A percentile compares a stretch with the other conserved stretches of the same genome.
Conservation (phyloP, 2,797 vertebrate genomes). For the Platyrinchus mystaceus region DNA sequence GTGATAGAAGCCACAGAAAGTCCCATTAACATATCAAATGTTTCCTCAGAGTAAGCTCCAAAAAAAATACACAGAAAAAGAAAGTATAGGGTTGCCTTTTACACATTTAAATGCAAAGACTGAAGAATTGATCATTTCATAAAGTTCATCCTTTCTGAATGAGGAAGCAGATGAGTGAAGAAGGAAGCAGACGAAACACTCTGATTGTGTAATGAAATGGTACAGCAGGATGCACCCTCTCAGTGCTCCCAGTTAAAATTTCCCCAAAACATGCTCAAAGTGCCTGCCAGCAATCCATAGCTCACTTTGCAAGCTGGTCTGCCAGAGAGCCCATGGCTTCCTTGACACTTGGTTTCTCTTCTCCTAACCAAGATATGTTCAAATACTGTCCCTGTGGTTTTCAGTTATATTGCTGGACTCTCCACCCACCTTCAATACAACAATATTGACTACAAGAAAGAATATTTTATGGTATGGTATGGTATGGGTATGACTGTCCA, state of each 20-base stretch:
- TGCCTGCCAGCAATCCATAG: not conserved
- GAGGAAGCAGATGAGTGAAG: not conserved
- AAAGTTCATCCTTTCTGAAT: not conserved
- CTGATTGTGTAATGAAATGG: not conserved
- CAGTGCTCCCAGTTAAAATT: not conserved
- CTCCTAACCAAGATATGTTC: not conserved
- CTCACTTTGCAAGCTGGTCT: not conserved
- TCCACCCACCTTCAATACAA: not conserved
- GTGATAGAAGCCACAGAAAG: not conserved
- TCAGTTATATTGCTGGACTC: not conserved
- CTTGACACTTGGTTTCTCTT: not conserved
- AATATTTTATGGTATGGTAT: not conserved
- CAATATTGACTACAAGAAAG: not conserved
- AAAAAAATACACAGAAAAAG: not conserved
- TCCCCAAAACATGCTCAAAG: not conserved
- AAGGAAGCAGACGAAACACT: not conserved
- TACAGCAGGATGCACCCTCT: not conserved
- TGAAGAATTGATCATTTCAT: not conserved
- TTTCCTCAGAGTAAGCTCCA: not conserved
- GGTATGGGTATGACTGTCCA: not conserved
- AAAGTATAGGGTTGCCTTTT: not conserved
- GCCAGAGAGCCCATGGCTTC: not conserved
- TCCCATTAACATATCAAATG: not conserved
- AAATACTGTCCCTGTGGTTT: not conserved
- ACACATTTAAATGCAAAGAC: not conserved